Evolutionary conservation across 2,113 vertebrate species (phyloP), one percentile per base, ranked within the genome.

Genomic region (Oreocharis arfaki): DNA sequence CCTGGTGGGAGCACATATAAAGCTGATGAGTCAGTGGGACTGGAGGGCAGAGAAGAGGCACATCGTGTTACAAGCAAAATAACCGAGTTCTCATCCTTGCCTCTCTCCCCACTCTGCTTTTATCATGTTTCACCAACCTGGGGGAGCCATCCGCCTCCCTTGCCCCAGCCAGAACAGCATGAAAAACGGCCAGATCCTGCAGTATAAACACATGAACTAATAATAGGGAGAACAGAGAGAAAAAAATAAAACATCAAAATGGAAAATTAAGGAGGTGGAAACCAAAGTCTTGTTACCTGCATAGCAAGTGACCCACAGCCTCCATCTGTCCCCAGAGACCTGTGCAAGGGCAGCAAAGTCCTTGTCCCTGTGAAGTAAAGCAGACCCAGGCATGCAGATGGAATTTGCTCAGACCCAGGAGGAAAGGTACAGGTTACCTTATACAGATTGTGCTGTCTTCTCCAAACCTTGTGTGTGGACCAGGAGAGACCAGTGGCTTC

Each of bases 221-320:
- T 41, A 35, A 57, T 3, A 56, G 52, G 11, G 20, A 94, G 65
- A 83, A 60, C 30, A 69, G 41, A 77, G 50, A 13, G 27, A 18
- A 26, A 69, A 74, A 77, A 76, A 75, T 18, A 65, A 50, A 77
- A 44, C 1, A 35, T 50, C 55, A 67, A 37, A 49, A 65, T 44
- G 5, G 46, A 74, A 68, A 80, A 81, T 30, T 13, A 53, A 57
- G 2, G 9, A 49, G 30, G 26, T 73, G 71, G 42, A 4, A 68
- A 52, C 50, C 4, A 8, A 75, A 70, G 53, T 59, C 33, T 55
- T 63, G 28, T 96, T 97, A 97, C 97, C 97, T 96, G 92, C 52
- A 71, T 3, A 79, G 35, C 1, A 10, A 61, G 63, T 65, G 92
- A 87, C 86, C 26, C 27, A 42, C 33, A 69, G 41, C 23, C 63